Percentiles rank a stretch among this genome's conserved stretches.
These are phyloP conservation scores for Hucho hucho DNA, from an alignment of 2,113 vertebrate species.

Conservation along the genomic window DNA sequence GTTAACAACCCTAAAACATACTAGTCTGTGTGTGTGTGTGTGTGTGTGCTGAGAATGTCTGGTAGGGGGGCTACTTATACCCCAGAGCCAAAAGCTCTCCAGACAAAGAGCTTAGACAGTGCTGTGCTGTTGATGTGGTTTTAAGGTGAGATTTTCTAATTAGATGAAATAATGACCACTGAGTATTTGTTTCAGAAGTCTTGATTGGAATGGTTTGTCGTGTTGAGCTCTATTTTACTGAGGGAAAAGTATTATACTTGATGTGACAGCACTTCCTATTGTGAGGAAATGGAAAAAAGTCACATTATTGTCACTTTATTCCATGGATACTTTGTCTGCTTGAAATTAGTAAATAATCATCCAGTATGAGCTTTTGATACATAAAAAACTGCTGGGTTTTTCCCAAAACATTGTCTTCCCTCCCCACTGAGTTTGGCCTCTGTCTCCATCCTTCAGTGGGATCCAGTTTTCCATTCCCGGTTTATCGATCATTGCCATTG, in stretches of 20 bases:
- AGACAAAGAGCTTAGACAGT: not conserved
- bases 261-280: no score
- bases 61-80: not conserved
- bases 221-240: no score
- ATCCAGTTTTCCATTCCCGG: not conserved
- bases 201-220: not conserved
- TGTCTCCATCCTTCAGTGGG: not conserved
- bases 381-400: not conserved
- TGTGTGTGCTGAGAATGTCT: not conserved
- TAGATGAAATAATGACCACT: not conserved
- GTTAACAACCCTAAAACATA: not conserved
- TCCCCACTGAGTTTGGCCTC: not conserved
- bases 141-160: not conserved
- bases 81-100: no score
- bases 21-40: not conserved
- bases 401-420: not conserved
- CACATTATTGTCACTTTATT: no score
- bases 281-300: no score
- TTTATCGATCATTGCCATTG: no score
- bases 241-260: no score
- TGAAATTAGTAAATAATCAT: not conserved
- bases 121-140: constrained; percentile 1
- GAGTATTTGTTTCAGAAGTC: not conserved
- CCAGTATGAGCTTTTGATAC: not conserved
- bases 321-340: not conserved